Conservation (phyloP, 1,140 invertebrate species). For the Rhizoglyphus robini region DNA sequence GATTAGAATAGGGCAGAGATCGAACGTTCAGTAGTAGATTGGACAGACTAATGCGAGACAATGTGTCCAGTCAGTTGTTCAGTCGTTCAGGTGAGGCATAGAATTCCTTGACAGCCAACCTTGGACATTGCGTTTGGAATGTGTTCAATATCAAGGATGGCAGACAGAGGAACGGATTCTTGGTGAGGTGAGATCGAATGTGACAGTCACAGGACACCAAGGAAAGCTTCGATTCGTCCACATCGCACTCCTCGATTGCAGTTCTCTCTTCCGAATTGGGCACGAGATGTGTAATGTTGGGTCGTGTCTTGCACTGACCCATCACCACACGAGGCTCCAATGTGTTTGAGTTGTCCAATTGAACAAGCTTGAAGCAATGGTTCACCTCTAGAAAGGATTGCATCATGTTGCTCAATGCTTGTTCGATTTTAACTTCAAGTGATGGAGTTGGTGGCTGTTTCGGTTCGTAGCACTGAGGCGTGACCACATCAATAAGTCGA, state of each 20-base stretch:
- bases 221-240: not conserved
- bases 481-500: not conserved
- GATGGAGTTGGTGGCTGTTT: no score
- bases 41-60: no score
- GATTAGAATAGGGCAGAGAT: no score
- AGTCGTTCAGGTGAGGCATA: no score
- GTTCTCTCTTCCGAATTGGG: no score
- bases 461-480: not conserved
- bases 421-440: no score
- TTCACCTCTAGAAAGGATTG: not conserved
- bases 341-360: not conserved
- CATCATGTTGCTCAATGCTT: not conserved
- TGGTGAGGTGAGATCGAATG: not conserved
- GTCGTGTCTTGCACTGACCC: not conserved
- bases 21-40: no score
- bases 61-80: no score
- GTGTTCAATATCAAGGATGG: constrained; percentile 6
- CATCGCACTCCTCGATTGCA: not conserved
- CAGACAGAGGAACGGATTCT: not conserved
- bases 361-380: not conserved
- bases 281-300: not conserved
- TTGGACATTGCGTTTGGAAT: not conserved
- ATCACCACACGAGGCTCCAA: not conserved
- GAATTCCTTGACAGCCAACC: not conserved
- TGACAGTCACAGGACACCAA: not conserved